A percentile compares a stretch with the other conserved stretches of the same genome.
These are phyloP conservation scores for Conopomorpha cramerella DNA, from an alignment of 1,140 invertebrate genomes.

Conservation along the genomic window DNA sequence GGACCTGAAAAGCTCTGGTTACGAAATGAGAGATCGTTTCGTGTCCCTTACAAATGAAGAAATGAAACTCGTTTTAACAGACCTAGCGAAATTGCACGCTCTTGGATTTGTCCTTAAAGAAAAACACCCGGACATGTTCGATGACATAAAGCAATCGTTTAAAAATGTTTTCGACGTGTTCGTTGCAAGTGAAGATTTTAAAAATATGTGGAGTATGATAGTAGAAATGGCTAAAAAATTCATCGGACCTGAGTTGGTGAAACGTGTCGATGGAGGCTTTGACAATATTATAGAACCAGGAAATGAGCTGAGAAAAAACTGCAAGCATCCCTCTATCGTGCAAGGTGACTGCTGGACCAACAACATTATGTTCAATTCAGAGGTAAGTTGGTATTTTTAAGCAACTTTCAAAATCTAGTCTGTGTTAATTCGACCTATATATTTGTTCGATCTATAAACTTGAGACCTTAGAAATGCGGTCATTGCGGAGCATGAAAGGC, in stretches of 20 bases:
- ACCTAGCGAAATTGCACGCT: conserved; percentile 62
- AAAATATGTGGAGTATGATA: no score
- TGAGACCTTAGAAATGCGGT: no score
- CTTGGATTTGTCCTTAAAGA: conserved; percentile 53
- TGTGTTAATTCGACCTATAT: no score
- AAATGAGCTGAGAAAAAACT: neutral
- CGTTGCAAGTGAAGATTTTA: no score
- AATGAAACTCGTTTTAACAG: conserved; percentile 41
- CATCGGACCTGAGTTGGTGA: no score
- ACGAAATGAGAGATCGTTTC: conserved; percentile 45
- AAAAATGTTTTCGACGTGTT: no score
- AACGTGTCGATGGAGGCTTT: neutral
- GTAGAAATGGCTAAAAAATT: no score
- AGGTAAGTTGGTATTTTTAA: no score
- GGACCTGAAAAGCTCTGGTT: conserved; percentile 52
- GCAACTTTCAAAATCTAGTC: no score
- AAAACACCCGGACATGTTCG: conserved; percentile 26
- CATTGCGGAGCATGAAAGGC: no score
- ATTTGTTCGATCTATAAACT: no score
- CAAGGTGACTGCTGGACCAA: conserved; percentile 1
- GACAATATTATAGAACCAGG: neutral
- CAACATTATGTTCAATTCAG: conserved; percentile 2
- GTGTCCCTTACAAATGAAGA: conserved; percentile 43
- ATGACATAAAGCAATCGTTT: conserved; percentile 6
- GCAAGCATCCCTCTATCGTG: neutral